Evolutionary conservation across 1,140 invertebrate species (phyloP), one percentile per base, ranked within the genome.

Genomic region (Trichoplusia ni): DNA sequence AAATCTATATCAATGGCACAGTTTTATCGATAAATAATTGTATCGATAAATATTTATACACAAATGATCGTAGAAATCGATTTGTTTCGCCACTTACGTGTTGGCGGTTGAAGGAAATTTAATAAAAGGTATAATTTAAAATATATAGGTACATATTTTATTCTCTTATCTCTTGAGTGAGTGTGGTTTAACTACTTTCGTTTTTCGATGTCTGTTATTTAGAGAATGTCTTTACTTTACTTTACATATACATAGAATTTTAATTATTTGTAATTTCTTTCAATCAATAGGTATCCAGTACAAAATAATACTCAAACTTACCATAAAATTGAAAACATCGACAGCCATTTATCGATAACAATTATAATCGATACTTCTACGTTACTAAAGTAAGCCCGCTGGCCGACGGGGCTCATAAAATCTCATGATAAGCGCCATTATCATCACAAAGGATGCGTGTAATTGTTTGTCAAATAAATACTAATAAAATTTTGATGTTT

Each of bases 401-500:
- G 49, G 33, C 68, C 59, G 61, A 66, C 72, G 67, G 25, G 58
- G 59, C 64, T 83, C 82, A 66, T 86, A 86, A 87, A 86, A 86
- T 67, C 66, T 82, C 80, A 78, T 75, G 84, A 82, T 82, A 85
- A 81, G 73, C 65, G 64, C 75, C 80, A 86, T 89, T 86, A 86
- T 78, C 80, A 86, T 87, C 82, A 86, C 84, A 89, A 89, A 86
- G 75, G 82, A 86, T 74, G 75, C 79, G 78, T 86, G 82, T 88
- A 86, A 88, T 88, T 89, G 82, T 87, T 89, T 89, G 86, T 89
- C 86, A 86, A 86, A 89, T 89, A 88, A 89, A 88, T 89, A 82
- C 67, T 86, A 86, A 86, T 87, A 85, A 83, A 87, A 79, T 68
- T 75, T 81, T 79, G 71, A 82, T 82, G 78, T 86, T 88, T 88